Conservation (phyloP, 1,140 invertebrate genomes). For the Metaphire vulgaris region DNA sequence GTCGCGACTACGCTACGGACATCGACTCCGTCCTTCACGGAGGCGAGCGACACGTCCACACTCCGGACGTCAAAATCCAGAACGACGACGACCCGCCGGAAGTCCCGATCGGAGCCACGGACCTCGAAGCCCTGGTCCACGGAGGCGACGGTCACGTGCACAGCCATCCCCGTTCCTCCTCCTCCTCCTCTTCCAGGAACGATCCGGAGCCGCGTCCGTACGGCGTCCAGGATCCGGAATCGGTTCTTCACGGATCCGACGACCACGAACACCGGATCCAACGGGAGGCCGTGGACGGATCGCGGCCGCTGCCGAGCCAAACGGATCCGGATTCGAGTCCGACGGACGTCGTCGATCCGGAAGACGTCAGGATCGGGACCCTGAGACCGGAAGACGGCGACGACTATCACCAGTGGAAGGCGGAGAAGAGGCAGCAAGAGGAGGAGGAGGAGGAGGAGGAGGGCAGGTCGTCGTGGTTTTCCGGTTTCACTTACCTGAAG, state of each 20-base stretch:
- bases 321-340: neutral
- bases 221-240: neutral
- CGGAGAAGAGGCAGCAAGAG: neutral
- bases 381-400: neutral
- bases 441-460: neutral
- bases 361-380: neutral
- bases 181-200: neutral
- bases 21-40: neutral
- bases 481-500: neutral
- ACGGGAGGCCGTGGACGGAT: neutral
- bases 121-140: neutral
- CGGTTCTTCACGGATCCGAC: neutral
- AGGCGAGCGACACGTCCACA: neutral
- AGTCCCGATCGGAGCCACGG: neutral
- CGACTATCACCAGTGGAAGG: neutral
- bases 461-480: neutral
- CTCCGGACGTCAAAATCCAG: neutral
- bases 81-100: neutral
- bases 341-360: neutral
- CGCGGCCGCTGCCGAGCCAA: neutral
- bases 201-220: neutral
- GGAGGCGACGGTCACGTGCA: neutral
- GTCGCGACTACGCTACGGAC: neutral
- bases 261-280: neutral
- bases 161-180: neutral